A percentile compares a stretch with the other conserved stretches of the same genome.
phyloP scores from a whole-genome alignment of 2,888 invertebrate species.

The Lithophane semibrunnea region DNA sequence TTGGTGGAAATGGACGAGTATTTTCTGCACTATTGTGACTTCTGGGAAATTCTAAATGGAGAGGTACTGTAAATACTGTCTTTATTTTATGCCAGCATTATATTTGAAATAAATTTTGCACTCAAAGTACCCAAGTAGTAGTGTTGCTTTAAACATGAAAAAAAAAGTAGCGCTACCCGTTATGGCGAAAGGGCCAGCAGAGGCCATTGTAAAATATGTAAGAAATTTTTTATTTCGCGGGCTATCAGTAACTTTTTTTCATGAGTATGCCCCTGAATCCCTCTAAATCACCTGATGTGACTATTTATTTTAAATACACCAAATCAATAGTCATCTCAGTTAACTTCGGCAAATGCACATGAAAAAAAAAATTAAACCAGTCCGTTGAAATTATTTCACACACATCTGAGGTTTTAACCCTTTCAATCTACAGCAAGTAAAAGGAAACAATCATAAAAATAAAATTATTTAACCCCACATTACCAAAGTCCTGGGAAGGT shows the following conservation, averaged over 20 bases:
- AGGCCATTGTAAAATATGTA: too few relatives aligned
- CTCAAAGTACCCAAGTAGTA: not conserved
- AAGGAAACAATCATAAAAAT: conserved; percentile 7
- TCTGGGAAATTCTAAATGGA: not conserved
- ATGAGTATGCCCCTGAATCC: too few relatives aligned
- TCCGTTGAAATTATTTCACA: not conserved
- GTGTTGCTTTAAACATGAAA: not conserved
- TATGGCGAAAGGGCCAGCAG: too few relatives aligned
- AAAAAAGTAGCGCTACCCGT: not conserved
- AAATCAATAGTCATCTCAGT: not conserved
- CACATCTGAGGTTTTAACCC: not conserved
- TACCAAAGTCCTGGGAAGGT: not conserved
- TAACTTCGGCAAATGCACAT: not conserved
- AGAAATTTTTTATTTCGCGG: too few relatives aligned
- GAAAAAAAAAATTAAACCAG: not conserved
- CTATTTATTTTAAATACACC: too few relatives aligned
- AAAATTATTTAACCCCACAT: conserved; percentile 19
- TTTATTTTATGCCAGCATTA: not conserved
- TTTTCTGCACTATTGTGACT: conserved; percentile 12
- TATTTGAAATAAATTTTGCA: not conserved
- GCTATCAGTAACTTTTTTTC: too few relatives aligned
- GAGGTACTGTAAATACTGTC: not conserved
- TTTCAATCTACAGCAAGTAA: conserved; percentile 5
- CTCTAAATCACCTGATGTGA: too few relatives aligned
- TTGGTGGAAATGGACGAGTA: not conserved